Percentiles rank a stretch among this genome's conserved stretches.
phyloP scores from a whole-genome alignment of 2,113 vertebrate species.

The Prunella himalayana region DNA sequence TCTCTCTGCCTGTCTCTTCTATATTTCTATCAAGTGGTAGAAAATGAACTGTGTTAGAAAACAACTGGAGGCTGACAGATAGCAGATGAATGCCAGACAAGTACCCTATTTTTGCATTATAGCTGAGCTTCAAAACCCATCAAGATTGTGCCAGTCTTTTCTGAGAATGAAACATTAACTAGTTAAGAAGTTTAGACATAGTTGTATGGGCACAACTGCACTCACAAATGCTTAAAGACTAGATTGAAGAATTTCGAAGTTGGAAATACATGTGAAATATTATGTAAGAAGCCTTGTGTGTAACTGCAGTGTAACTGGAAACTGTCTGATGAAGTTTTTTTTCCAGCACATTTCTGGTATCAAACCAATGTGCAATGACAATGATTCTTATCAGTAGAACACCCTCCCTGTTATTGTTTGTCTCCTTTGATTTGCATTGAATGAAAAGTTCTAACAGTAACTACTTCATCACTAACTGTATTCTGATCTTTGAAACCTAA shows the following conservation, averaged over 20 bases:
- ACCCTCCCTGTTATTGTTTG: background rate
- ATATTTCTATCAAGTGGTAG: conserved; percentile 7
- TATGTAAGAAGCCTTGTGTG: background rate
- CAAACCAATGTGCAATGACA: background rate
- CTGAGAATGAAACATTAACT: background rate
- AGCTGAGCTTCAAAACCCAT: conserved; percentile 28
- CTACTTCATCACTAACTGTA: background rate
- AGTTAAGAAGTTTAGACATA: background rate
- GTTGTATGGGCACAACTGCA: background rate
- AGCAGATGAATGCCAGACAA: conserved; percentile 9
- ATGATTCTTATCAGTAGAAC: background rate
- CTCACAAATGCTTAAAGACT: background rate
- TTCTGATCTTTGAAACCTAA: background rate
- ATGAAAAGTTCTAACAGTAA: background rate
- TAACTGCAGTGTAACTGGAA: background rate
- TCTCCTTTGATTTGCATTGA: background rate
- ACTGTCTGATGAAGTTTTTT: background rate
- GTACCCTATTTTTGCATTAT: background rate
- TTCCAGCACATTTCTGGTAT: background rate
- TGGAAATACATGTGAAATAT: background rate
- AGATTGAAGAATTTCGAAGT: background rate
- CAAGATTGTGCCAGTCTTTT: background rate
- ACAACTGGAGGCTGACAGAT: conserved; percentile 18
- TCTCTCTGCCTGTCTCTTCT: background rate
- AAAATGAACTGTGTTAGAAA: conserved; percentile 42